Evolutionary conservation across 2,888 invertebrate species (phyloP), one percentile per base, ranked within the genome.

Genomic region (Drosophila parthenogenetica): DNA sequence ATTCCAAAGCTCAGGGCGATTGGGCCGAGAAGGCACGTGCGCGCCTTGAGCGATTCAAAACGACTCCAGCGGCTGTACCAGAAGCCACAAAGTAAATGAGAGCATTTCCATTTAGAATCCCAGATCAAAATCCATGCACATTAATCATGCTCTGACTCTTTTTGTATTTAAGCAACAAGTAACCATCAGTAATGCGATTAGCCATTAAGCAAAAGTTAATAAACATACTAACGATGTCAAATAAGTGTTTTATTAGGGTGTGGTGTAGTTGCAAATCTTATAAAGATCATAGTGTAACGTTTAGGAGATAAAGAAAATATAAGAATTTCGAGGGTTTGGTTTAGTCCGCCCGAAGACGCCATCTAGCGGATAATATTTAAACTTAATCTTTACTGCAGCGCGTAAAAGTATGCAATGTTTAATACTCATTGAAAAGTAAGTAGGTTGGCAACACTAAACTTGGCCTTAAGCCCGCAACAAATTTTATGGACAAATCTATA

Each of bases 1-100:
- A 43, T 5, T n/a, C 73, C 11, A 85, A 81, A 50, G 48, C 35
- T 16, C 40, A 60, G 7, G 54, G 43, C 14, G 77, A 77, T 19
- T 92, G 90, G 81, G 91, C 90, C 0, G 92, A 92, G 55, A 92
- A 92, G 51, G 92, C 92, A 2, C 88, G 89, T 0, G 87, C 89
- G 43, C 90, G 92, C 13, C 77, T 92, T 19, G 92, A 92, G 59
- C 86, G 92, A 10, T 92, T 92, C 60, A 92, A 92, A 62, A 73
- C 72, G 4, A 43, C 68, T 5, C 17, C 71, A n/a, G 39, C 54
- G 16, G 25, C 64, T 5, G 37, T 51, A 5, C 40, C 57, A 0
- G 61, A 63, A 0, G n/a, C 69, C 17, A 54, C 68, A 8, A 82
- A 87, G 25, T 84, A 69, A 37, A 29, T 32, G 25, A 17, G 5